These are phyloP conservation scores for Thunnus maccoyii DNA, from an alignment of 2,113 vertebrate genomes.

Conservation along the genomic window DNA sequence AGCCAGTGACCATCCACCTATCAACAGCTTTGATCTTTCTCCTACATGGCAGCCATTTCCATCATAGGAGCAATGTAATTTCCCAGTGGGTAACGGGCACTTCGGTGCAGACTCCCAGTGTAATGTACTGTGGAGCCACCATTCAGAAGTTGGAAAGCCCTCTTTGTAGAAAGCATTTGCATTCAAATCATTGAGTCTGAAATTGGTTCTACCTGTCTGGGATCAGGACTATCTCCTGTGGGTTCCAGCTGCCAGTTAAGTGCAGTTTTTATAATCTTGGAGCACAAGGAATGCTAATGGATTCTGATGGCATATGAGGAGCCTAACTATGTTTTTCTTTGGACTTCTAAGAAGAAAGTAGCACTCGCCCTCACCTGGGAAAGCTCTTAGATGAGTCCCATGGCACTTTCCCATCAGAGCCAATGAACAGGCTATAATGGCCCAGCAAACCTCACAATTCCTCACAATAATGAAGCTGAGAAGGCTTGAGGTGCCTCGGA, in stretches of 20 bases:
- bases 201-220: constrained; percentile 84
- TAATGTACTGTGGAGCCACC: constrained; percentile 75
- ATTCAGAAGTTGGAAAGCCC: constrained; percentile 67
- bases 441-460: constrained; percentile 43
- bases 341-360: constrained; percentile 35
- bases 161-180: constrained; percentile 81
- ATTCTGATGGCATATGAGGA: constrained; percentile 64
- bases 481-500: constrained; percentile 15
- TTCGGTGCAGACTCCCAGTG: constrained; percentile 62
- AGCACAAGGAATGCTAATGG: constrained; percentile 78
- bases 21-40: constrained; percentile 78
- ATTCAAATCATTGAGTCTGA: constrained; percentile 85
- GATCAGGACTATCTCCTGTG: constrained; percentile 79
- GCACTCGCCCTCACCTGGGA: constrained; percentile 21
- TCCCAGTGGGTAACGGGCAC: constrained; percentile 74
- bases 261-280: constrained; percentile 75
- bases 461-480: constrained; percentile 50
- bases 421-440: constrained; percentile 56
- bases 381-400: constrained; percentile 41
- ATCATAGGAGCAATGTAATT: constrained; percentile 80
- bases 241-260: constrained; percentile 71
- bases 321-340: constrained; percentile 60
- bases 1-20: constrained; percentile 70
- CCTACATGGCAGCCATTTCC: constrained; percentile 75
- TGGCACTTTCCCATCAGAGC: constrained; percentile 51